A percentile compares a stretch with the other conserved stretches of the same genome.
Evolutionary conservation across 1,140 invertebrate genomes (phyloP).

Genomic region (Zaprionus lachaisei): DNA sequence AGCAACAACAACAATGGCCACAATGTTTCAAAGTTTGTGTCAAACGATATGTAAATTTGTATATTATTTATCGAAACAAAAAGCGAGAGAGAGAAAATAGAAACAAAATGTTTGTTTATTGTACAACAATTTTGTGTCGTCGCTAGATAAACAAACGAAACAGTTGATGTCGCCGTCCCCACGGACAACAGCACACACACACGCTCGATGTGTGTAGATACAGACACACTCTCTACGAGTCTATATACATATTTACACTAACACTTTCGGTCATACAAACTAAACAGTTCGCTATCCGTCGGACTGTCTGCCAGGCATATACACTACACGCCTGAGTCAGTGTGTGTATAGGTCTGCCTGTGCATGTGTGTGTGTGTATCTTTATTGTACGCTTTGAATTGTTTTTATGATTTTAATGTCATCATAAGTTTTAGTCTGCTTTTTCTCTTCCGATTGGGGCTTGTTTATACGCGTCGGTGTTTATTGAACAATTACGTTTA

Average conservation of each 20-base stretch:
- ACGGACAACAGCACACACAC: constrained; percentile 59
- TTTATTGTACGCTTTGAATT: constrained; percentile 81
- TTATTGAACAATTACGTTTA: constrained; percentile 82
- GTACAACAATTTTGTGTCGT: constrained; percentile 77
- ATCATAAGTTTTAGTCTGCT: constrained; percentile 77
- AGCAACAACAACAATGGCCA: constrained; percentile 34
- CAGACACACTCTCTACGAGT: constrained; percentile 17
- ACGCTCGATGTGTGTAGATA: constrained; percentile 26
- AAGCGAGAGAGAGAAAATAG: constrained; percentile 38
- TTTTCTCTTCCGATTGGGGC: constrained; percentile 64
- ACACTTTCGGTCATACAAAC: constrained; percentile 49
- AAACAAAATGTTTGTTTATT: constrained; percentile 78
- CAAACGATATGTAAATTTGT: constrained; percentile 80
- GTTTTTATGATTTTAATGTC: constrained; percentile 83
- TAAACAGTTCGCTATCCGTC: constrained; percentile 33
- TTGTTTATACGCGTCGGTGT: constrained; percentile 75
- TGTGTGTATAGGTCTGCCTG: neutral
- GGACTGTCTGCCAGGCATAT: constrained; percentile 15
- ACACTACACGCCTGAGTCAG: neutral
- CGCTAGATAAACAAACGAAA: constrained; percentile 74
- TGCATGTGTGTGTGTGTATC: constrained; percentile 55
- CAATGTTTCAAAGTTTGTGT: constrained; percentile 75
- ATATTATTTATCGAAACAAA: constrained; percentile 69
- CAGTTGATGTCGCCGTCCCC: constrained; percentile 59
- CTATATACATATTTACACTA: constrained; percentile 6